These are phyloP conservation scores for Saturnia japonica DNA, from an alignment of 2,888 invertebrate species.

Conservation along the genomic window DNA sequence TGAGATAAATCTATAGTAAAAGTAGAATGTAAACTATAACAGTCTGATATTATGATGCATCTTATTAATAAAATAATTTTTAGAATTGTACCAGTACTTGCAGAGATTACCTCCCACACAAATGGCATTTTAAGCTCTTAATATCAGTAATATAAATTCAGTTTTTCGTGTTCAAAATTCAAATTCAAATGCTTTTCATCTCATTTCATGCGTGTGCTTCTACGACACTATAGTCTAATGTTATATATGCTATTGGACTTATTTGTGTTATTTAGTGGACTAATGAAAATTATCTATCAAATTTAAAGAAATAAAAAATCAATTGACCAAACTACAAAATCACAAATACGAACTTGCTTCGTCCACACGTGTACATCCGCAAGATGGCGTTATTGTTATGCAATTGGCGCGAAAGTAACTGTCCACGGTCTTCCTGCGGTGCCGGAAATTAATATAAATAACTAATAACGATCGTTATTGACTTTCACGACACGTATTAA, in stretches of 20 bases:
- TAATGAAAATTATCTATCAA: neutral
- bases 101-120: too few relatives aligned
- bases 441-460: conserved; percentile 51
- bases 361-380: conserved; percentile 31
- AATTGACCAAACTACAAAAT: neutral
- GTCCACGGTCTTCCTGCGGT: conserved; percentile 55
- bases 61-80: too few relatives aligned
- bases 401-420: conserved; percentile 63
- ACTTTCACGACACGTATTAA: conserved; percentile 39
- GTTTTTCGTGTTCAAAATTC: too few relatives aligned
- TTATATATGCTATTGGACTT: neutral
- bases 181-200: neutral
- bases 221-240: neutral
- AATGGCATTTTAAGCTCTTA: too few relatives aligned
- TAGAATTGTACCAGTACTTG: too few relatives aligned
- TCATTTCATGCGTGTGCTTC: neutral
- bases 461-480: conserved; percentile 21
- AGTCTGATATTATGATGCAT: too few relatives aligned
- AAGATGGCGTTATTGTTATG: conserved; percentile 53
- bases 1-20: too few relatives aligned
- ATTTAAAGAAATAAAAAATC: neutral
- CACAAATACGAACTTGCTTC: conserved; percentile 14
- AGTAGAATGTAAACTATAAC: too few relatives aligned
- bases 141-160: too few relatives aligned
- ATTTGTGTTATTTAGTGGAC: neutral